phyloP scores from a whole-genome alignment of 2,797 vertebrate species.

The Premnoplex brunnescens region DNA sequence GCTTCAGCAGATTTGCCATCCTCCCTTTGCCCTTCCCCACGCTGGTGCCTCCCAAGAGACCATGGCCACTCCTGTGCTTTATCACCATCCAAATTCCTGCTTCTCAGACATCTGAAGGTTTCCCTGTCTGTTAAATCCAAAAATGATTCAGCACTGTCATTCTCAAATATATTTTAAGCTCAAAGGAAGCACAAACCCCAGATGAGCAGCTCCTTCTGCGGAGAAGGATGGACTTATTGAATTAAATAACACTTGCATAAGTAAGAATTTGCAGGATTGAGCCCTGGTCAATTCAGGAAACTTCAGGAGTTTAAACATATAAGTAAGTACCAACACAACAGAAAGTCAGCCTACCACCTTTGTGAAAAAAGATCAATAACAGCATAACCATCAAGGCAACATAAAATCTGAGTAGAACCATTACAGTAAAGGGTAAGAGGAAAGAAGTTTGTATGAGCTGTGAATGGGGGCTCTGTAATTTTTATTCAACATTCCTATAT shows the following conservation, averaged over 20 bases:
- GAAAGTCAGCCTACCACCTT: background rate
- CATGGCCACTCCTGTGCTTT: background rate
- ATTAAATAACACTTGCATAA: background rate
- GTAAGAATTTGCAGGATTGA: background rate
- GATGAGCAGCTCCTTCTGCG: background rate
- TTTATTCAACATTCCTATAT: background rate
- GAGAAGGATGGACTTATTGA: background rate
- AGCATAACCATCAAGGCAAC: background rate
- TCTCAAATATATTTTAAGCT: background rate
- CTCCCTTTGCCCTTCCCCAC: slow-evolving; percentile 24
- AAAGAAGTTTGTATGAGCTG: background rate
- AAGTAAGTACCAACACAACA: background rate
- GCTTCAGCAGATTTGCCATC: slow-evolving; percentile 40
- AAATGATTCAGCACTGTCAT: background rate
- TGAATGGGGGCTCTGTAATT: background rate
- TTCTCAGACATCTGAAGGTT: background rate
- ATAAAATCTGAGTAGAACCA: background rate
- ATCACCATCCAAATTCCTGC: slow-evolving; percentile 12
- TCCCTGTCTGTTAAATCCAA: background rate
- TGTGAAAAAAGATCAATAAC: background rate
- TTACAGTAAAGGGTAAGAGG: background rate
- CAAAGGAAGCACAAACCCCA: background rate
- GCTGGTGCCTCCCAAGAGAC: background rate
- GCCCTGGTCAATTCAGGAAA: background rate
- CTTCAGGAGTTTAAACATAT: background rate